Evolutionary conservation across 2,113 vertebrate genomes (phyloP).

Genomic region (Casuarius casuarius): DNA sequence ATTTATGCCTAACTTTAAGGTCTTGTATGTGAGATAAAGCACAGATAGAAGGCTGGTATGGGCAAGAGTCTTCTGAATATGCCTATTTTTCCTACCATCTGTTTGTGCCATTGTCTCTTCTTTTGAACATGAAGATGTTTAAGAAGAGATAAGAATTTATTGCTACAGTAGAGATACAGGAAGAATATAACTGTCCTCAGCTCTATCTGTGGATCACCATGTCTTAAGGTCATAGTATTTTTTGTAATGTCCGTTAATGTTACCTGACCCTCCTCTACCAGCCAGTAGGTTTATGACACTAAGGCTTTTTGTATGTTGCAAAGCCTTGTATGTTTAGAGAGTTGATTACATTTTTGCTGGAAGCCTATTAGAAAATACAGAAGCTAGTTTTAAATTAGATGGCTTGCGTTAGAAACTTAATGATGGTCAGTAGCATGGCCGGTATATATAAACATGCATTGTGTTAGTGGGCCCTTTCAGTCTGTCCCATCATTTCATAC

Average conservation of each 20-base stretch:
- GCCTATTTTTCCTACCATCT: background rate
- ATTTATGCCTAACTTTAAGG: background rate
- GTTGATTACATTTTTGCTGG: background rate
- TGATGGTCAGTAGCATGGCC: background rate
- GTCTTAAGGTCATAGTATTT: background rate
- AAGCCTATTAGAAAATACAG: background rate
- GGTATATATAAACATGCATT: rapidly evolving
- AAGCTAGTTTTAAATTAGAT: background rate
- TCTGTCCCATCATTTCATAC: background rate
- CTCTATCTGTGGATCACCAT: background rate
- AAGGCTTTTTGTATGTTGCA: background rate
- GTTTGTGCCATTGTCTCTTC: background rate
- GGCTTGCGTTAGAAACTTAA: background rate
- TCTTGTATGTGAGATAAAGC: background rate
- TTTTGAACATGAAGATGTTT: background rate
- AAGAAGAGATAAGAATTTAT: background rate
- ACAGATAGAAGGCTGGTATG: background rate
- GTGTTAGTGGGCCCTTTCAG: background rate
- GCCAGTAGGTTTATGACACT: background rate
- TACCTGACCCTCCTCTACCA: background rate
- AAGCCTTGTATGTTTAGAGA: background rate
- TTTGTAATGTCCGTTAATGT: background rate
- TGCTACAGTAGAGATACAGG: background rate
- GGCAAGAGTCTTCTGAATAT: background rate
- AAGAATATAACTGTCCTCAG: background rate